Percentiles rank a stretch among this genome's conserved stretches.
Evolutionary conservation across 2,888 invertebrate species (phyloP).

Genomic region (Machimus rusticus): DNA sequence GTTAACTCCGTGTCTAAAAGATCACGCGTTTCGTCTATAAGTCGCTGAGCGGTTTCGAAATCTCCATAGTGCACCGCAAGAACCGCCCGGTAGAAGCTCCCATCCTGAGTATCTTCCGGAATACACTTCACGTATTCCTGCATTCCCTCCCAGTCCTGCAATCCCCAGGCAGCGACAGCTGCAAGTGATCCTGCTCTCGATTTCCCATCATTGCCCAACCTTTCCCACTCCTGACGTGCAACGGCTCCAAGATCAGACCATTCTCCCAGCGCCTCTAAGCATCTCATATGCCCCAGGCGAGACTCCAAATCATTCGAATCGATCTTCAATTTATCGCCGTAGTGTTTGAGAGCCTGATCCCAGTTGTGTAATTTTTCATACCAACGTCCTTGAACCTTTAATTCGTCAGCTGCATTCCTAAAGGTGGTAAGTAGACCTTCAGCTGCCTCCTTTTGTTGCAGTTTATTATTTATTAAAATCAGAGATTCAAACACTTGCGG

Average conservation of each 20-base stretch:
- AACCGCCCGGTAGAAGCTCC: slow-evolving; percentile 94
- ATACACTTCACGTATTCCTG: slow-evolving; percentile 88
- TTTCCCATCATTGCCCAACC: slow-evolving; percentile 67
- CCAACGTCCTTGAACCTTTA: slow-evolving; percentile 85
- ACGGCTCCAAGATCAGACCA: slow-evolving; percentile 88
- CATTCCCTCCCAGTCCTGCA: slow-evolving; percentile 94
- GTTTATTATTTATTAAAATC: slow-evolving; percentile 96
- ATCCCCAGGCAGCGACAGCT: slow-evolving; percentile 94
- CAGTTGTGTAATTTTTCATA: slow-evolving; percentile 99
- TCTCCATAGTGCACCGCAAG: slow-evolving; percentile 85
- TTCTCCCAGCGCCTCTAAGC: slow-evolving; percentile 94
- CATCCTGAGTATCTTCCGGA: slow-evolving; percentile 93
- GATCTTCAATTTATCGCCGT: slow-evolving; percentile 75
- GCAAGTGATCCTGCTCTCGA: slow-evolving; percentile 86
- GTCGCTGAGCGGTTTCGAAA: slow-evolving; percentile 72
- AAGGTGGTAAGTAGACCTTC: slow-evolving; percentile 88
- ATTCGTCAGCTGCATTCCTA: slow-evolving; percentile 72
- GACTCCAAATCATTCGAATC: slow-evolving; percentile 78
- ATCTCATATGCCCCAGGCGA: slow-evolving; percentile 92
- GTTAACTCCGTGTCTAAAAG: slow-evolving; percentile 95
- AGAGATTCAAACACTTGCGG: slow-evolving; percentile 91
- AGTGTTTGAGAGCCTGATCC: slow-evolving; percentile 93
- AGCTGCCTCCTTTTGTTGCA: slow-evolving; percentile 98
- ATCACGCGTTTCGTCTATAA: slow-evolving; percentile 92
- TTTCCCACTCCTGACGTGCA: slow-evolving; percentile 80